Evolutionary conservation across 2,797 vertebrate genomes (phyloP).

Genomic region (Danio aesculapii): DNA sequence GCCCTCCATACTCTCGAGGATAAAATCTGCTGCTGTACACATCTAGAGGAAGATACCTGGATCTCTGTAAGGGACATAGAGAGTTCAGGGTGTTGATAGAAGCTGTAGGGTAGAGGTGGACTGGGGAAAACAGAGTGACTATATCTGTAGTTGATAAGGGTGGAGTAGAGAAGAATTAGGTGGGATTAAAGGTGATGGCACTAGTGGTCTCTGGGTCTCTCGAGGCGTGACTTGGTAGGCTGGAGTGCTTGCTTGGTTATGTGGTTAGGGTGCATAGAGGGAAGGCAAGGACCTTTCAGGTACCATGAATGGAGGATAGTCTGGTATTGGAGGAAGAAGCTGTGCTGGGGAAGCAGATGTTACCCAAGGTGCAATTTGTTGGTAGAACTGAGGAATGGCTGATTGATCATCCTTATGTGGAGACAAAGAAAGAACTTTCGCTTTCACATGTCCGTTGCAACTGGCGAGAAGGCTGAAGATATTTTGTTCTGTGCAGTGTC

Average conservation of each 20-base stretch:
- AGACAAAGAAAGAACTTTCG: constrained; percentile 53
- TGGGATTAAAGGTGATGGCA: constrained; percentile 84
- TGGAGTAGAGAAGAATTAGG: constrained; percentile 75
- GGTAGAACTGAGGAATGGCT: constrained; percentile 80
- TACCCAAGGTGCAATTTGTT: constrained; percentile 82
- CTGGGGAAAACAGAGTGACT: constrained; percentile 81
- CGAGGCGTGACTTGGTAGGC: constrained; percentile 77
- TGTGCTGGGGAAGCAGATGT: constrained; percentile 75
- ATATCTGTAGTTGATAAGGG: constrained; percentile 86
- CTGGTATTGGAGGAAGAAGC: constrained; percentile 77
- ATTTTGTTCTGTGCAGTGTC: constrained; percentile 73
- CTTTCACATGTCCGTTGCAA: constrained; percentile 78
- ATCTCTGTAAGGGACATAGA: constrained; percentile 77
- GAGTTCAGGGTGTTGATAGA: constrained; percentile 84
- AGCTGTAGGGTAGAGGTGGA: constrained; percentile 80
- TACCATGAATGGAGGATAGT: constrained; percentile 85
- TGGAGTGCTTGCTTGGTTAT: constrained; percentile 74
- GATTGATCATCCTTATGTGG: constrained; percentile 66
- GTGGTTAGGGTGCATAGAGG: constrained; percentile 85
- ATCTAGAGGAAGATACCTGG: constrained; percentile 73
- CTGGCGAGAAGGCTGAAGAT: constrained; percentile 88
- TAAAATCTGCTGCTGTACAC: constrained; percentile 78
- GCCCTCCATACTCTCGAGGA: constrained; percentile 76
- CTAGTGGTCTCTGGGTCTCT: constrained; percentile 85
- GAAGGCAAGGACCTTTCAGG: constrained; percentile 80